Percentiles rank a stretch among this genome's conserved stretches.
phyloP scores from a whole-genome alignment of 2,797 vertebrate genomes.

The Ciconia nigra region DNA sequence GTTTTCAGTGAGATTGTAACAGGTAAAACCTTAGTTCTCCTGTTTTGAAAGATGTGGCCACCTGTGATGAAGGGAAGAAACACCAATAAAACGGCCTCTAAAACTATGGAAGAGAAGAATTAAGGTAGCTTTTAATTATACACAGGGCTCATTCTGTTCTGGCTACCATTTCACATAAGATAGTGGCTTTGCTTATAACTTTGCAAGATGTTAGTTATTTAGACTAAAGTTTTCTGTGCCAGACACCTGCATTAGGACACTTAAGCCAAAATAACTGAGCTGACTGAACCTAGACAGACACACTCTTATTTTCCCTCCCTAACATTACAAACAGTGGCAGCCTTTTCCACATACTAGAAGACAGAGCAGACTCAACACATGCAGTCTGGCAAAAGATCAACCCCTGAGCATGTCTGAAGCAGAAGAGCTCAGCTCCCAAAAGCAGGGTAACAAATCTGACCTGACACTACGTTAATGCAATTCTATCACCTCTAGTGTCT shows the following conservation, averaged over 20 bases:
- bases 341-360: not conserved
- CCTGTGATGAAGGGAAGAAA: not conserved
- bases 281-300: not conserved
- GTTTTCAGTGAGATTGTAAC: not conserved
- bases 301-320: not conserved
- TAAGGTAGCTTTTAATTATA: not conserved
- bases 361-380: not conserved
- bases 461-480: not conserved
- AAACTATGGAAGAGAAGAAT: not conserved
- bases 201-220: not conserved
- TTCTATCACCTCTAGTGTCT: not conserved
- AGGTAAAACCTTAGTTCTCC: not conserved
- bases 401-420: not conserved
- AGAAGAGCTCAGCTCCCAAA: not conserved
- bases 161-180: not conserved
- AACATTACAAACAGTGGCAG: not conserved
- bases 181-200: not conserved
- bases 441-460: not conserved
- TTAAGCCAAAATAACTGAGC: not conserved
- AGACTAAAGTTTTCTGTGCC: not conserved
- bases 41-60: not conserved
- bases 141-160: not conserved
- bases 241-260: not conserved
- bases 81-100: not conserved
- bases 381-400: not conserved